Evolutionary conservation across 2,888 invertebrate species (phyloP).

Genomic region (Amphiduros pacificus): DNA sequence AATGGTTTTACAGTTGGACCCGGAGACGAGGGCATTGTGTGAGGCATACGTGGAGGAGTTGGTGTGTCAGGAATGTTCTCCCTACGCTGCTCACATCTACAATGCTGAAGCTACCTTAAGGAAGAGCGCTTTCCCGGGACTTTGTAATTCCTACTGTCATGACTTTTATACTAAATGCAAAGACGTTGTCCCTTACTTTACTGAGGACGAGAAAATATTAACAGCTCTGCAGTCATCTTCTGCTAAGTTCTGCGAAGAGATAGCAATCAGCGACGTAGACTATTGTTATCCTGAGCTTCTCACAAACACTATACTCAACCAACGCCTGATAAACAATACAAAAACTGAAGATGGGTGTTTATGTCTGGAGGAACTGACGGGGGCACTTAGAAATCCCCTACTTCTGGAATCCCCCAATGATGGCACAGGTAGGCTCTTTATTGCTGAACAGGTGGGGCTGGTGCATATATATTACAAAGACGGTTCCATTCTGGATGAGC

Average conservation of each 20-base stretch:
- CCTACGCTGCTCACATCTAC: conserved; percentile 53
- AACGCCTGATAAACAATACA: conserved; percentile 32
- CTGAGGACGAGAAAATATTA: background rate
- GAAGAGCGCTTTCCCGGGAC: conserved; percentile 41
- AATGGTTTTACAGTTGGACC: background rate
- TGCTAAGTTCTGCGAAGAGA: conserved; percentile 36
- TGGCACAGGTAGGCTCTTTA: conserved; percentile 43
- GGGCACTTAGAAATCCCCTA: conserved; percentile 23
- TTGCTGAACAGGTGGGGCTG: conserved; percentile 49
- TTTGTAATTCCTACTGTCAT: conserved; percentile 43
- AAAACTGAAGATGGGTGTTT: conserved; percentile 42
- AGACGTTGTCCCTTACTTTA: conserved; percentile 29
- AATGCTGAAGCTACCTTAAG: conserved; percentile 41
- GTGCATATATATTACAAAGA: conserved; percentile 40
- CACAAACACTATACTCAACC: conserved; percentile 34
- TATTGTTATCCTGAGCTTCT: conserved; percentile 52
- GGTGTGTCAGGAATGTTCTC: conserved; percentile 52
- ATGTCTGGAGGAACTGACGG: conserved; percentile 40
- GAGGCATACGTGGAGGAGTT: conserved; percentile 36
- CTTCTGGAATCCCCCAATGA: conserved; percentile 26
- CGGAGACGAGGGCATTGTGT: conserved; percentile 34
- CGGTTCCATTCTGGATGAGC: conserved; percentile 31
- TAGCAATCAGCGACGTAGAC: conserved; percentile 37
- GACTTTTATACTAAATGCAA: conserved; percentile 39
- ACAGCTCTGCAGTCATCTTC: background rate